These are phyloP conservation scores for Diplodus sargus DNA, from an alignment of 2,797 vertebrate species.

Conservation along the genomic window DNA sequence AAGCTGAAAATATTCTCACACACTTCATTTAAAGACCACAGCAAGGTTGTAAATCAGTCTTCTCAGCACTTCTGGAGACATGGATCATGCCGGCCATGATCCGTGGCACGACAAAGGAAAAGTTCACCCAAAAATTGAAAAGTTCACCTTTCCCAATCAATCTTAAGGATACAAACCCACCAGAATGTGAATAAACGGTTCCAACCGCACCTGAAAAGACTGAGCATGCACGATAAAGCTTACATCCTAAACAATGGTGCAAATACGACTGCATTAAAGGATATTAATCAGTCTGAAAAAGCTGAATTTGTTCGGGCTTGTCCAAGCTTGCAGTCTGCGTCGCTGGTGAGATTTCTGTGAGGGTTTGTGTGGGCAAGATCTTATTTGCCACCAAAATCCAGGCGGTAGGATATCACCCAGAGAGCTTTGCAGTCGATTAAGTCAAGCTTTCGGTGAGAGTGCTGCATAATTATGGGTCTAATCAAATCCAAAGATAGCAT, in stretches of 20 bases:
- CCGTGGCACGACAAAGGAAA: not conserved
- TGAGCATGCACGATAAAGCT: not conserved
- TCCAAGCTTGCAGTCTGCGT: not conserved
- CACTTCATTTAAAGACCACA: too few relatives aligned
- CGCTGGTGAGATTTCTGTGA: not conserved
- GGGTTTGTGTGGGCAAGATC: not conserved
- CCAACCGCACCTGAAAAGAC: not conserved
- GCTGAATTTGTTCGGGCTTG: not conserved
- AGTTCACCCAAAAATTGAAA: not conserved
- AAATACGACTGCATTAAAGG: slow-evolving; percentile 11
- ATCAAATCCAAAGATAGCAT: slow-evolving; percentile 71
- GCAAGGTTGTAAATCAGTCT: too few relatives aligned
- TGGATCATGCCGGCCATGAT: too few relatives aligned
- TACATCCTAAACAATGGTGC: not conserved
- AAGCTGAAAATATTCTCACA: too few relatives aligned
- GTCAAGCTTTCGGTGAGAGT: slow-evolving; percentile 38
- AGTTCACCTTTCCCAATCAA: not conserved
- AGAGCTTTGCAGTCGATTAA: slow-evolving; percentile 26
- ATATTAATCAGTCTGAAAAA: not conserved
- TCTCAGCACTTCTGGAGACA: too few relatives aligned
- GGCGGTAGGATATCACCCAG: slow-evolving; percentile 34
- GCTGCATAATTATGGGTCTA: slow-evolving; percentile 67
- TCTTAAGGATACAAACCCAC: not conserved
- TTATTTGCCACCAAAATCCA: slow-evolving; percentile 22
- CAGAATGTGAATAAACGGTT: not conserved